Evolutionary conservation across 2,797 vertebrate species (phyloP).

Genomic region (Clangula hyemalis): DNA sequence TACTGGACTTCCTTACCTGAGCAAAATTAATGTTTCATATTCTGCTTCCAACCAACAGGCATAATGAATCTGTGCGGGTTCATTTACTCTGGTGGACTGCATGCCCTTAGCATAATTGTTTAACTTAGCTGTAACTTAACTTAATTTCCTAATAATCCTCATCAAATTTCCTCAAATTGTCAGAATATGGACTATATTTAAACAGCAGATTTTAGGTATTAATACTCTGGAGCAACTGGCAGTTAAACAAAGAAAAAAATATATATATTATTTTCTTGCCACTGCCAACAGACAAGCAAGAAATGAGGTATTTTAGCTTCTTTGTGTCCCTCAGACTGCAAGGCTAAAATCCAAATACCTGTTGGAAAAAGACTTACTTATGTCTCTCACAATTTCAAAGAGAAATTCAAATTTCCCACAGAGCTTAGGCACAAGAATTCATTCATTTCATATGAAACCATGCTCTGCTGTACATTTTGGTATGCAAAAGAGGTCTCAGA

Average conservation of each 20-base stretch:
- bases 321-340: not conserved
- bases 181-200: slow-evolving; percentile 35
- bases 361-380: not conserved
- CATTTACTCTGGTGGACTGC: slow-evolving; percentile 4
- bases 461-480: not conserved
- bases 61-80: not conserved
- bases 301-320: not conserved
- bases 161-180: slow-evolving; percentile 50
- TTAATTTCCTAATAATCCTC: slow-evolving; percentile 54
- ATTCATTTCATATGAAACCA: not conserved
- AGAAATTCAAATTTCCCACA: not conserved
- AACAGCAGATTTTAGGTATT: slow-evolving; percentile 16
- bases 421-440: not conserved
- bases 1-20: not conserved
- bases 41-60: not conserved
- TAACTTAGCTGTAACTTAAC: slow-evolving; percentile 12
- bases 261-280: not conserved
- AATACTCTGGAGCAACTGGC: not conserved
- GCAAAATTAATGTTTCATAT: not conserved
- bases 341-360: slow-evolving; percentile 2
- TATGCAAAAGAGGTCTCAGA: not conserved
- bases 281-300: not conserved
- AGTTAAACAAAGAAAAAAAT: not conserved
- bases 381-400: not conserved
- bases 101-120: not conserved